Conservation (phyloP, 1,140 invertebrate genomes). For the Bombus fervidus region DNA sequence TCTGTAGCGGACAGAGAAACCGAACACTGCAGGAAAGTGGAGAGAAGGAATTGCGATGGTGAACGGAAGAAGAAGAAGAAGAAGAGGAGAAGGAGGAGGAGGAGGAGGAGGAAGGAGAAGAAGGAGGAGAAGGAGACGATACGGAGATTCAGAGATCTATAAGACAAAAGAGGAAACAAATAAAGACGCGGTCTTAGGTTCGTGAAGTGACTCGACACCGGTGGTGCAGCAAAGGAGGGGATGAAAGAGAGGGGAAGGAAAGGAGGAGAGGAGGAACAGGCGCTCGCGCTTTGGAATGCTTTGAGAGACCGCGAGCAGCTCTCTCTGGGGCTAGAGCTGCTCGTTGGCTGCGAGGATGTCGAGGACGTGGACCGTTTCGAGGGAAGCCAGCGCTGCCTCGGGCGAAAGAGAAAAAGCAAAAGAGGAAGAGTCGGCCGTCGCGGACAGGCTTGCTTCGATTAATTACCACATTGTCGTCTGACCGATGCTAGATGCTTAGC, state of each 20-base stretch:
- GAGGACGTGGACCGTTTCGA: conserved; percentile 74
- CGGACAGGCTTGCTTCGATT: conserved; percentile 79
- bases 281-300: conserved; percentile 82
- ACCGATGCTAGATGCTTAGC: conserved; percentile 75
- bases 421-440: conserved; percentile 74
- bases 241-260: conserved; percentile 64
- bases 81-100: background rate
- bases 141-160: conserved; percentile 66
- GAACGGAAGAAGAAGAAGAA: background rate
- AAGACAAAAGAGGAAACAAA: conserved; percentile 71
- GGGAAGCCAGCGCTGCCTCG: conserved; percentile 60
- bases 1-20: background rate
- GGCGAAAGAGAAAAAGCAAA: conserved; percentile 63
- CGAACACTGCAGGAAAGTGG: background rate
- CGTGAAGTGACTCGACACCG: conserved; percentile 68
- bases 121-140: background rate
- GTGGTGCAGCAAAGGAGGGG: conserved; percentile 23
- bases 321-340: conserved; percentile 52
- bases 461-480: conserved; percentile 82
- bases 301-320: conserved; percentile 81
- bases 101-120: background rate
- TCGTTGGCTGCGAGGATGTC: conserved; percentile 72
- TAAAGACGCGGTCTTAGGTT: conserved; percentile 69
- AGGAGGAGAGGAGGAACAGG: conserved; percentile 71
- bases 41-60: background rate